phyloP scores from a whole-genome alignment of 2,797 vertebrate genomes.

The Malacoctenus gilli region DNA sequence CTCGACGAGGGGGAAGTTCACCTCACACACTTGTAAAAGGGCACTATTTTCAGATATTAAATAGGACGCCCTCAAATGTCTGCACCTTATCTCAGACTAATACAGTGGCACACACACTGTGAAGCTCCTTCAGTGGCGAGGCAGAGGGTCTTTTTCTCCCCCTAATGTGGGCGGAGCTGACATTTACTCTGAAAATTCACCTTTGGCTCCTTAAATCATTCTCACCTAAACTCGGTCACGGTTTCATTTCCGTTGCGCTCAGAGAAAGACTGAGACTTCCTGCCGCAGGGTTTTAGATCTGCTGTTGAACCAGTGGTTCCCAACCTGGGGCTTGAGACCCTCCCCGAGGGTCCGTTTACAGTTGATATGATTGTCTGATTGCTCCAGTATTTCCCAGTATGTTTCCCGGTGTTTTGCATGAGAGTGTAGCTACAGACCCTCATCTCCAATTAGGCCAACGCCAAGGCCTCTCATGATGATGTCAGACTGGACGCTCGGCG shows the following conservation, averaged over 20 bases:
- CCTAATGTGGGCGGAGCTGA: slow-evolving; percentile 71
- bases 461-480: slow-evolving; percentile 32
- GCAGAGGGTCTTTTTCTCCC: slow-evolving; percentile 58
- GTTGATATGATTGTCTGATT: no score
- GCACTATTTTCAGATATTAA: slow-evolving; percentile 65
- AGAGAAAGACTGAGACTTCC: slow-evolving; percentile 46
- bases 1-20: slow-evolving; percentile 70
- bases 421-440: no score
- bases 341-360: no score
- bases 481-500: slow-evolving; percentile 34
- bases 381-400: no score
- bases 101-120: slow-evolving; percentile 33
- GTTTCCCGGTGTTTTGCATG: no score
- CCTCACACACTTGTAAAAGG: slow-evolving; percentile 61
- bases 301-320: no score
- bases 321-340: no score
- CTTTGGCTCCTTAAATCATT: slow-evolving; percentile 68
- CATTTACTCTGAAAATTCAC: slow-evolving; percentile 70
- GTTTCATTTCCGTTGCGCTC: slow-evolving; percentile 53
- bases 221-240: slow-evolving; percentile 57
- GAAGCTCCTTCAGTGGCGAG: slow-evolving; percentile 45
- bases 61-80: slow-evolving; percentile 50
- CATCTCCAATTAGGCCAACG: no score
- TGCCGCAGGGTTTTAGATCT: slow-evolving; percentile 40
- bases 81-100: slow-evolving; percentile 55